Base-by-base conservation (phyloP, 2,113 vertebrate genomes). In the Halichoeres trimaculatus region DNA sequence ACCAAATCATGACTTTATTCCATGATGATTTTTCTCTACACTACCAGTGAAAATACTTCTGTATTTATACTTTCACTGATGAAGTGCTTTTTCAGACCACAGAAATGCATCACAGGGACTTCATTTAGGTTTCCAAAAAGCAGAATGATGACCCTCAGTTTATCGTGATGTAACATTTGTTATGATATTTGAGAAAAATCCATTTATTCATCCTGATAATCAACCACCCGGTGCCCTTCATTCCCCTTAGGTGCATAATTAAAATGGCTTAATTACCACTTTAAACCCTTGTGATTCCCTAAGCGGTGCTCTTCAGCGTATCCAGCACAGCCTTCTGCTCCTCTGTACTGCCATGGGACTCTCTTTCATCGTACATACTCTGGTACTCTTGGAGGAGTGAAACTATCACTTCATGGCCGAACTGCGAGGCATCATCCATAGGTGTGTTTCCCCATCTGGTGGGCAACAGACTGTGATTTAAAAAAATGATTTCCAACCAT, bases 371-470 rank as follows among this genome's bases (percentile, higher is more conserved):
- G 74, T 92, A 95, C 60, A 70, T 76, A 12, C 80, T 53, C 80
- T 95, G 94, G 77, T 97, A 96, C 60, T 96, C 91, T 35, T 94
- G 93, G 72, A 97, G 91, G 23, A 95, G 51, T 10, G 95, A 92
- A 38, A 90, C 93, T 57, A 96, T 81, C 13, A 87, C 92, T 23
- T 91, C 72, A 61, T 95, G 93, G 57, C 94, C 91, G 87, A 97
- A 96, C 81, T 95, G 93, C 59, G 94, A 79, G 56, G 95, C 95
- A 14, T 97, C 96, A 74, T 96, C 94, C 24, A 97, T 71, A 8
- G 96, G 93, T 22, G 92, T 95, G 87, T 96, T 97, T 12, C 95
- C 95, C 96, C 96, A 97, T 86, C 96, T 96, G 82, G 84, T 8
- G 16, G 53, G 69, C 19, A 36, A 67, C 23, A 84, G 17, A 73